Evolutionary conservation across 1,140 invertebrate species (phyloP).

Genomic region (Aphis gossypii): DNA sequence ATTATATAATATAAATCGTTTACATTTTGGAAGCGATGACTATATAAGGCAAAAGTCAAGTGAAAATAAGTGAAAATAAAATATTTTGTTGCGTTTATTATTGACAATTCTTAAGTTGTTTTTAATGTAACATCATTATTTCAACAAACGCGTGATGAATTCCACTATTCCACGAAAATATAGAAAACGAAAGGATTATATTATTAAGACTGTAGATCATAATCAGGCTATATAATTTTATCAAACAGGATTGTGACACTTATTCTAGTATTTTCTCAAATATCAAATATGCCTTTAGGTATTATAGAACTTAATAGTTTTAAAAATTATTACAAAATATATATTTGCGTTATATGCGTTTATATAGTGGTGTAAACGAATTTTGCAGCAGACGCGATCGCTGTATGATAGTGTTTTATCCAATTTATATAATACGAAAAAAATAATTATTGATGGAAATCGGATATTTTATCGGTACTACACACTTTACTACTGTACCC

Average conservation of each 20-base stretch:
- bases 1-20: background rate
- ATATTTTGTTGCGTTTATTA: background rate
- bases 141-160: background rate
- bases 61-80: background rate
- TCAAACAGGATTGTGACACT: background rate
- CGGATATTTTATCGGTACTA: background rate
- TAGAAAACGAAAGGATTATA: slow-evolving; percentile 10
- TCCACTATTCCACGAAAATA: background rate
- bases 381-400: background rate
- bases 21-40: background rate
- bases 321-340: background rate
- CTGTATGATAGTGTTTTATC: background rate
- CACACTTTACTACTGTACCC: background rate
- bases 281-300: background rate
- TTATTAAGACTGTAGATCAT: background rate
- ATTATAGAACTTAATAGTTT: background rate
- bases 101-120: slow-evolving; percentile 10
- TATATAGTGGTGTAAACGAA: background rate
- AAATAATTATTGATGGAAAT: background rate
- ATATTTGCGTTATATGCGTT: background rate
- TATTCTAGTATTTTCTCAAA: background rate
- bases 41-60: background rate
- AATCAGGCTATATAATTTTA: background rate
- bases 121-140: background rate
- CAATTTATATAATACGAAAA: background rate